These are phyloP conservation scores for Hippopotamus amphibius DNA, from an alignment of 2,113 vertebrate species.

Conservation along the genomic window DNA sequence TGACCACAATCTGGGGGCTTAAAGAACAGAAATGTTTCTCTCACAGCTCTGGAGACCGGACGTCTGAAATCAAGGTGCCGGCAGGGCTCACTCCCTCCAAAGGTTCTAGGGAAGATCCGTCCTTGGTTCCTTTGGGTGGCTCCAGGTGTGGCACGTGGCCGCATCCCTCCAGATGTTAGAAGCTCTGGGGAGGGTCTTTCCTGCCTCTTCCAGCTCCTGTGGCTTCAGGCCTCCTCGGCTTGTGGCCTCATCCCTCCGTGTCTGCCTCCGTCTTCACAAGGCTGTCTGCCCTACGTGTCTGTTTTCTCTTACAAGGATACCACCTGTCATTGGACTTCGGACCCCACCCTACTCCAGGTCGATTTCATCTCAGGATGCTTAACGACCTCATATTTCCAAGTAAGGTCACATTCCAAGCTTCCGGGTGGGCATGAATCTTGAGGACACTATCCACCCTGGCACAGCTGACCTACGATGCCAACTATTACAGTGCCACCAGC, in stretches of 20 bases:
- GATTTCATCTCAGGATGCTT: background rate
- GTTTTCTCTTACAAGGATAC: background rate
- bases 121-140: no score
- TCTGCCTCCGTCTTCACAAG: fast-evolving
- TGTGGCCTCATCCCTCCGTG: background rate
- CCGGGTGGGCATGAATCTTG: background rate
- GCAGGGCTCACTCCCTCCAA: fast-evolving
- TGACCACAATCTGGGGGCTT: no score
- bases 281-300: background rate
- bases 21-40: background rate
- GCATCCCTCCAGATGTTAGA: background rate
- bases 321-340: background rate
- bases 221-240: background rate
- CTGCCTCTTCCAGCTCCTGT: background rate
- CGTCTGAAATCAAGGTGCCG: no score
- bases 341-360: background rate
- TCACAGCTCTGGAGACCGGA: background rate
- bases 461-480: background rate
- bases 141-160: background rate
- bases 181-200: background rate
- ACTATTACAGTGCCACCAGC: background rate
- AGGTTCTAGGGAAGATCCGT: background rate
- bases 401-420: background rate
- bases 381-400: background rate
- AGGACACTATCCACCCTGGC: background rate